These are phyloP conservation scores for Chymomyza caudatula DNA, from an alignment of 2,888 invertebrate genomes.

Conservation along the genomic window DNA sequence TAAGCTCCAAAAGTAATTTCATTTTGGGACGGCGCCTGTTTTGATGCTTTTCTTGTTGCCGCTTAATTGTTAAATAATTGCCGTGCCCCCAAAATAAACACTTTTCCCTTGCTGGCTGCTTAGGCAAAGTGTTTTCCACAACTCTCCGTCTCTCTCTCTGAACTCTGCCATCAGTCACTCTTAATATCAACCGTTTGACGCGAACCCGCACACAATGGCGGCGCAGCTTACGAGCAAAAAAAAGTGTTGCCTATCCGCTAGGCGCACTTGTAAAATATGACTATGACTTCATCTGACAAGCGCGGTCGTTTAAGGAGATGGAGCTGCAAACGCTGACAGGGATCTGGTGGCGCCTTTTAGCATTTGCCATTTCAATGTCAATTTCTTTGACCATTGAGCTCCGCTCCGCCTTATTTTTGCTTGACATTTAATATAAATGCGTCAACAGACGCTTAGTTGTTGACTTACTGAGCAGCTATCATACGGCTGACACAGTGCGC, in stretches of 20 bases:
- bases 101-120: not conserved
- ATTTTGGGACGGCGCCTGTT: constrained; percentile 17
- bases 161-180: not conserved
- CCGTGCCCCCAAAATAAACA: constrained; percentile 10
- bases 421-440: not conserved
- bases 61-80: constrained; percentile 65
- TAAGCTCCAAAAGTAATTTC: constrained; percentile 47
- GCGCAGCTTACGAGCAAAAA: not conserved
- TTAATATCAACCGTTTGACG: not conserved
- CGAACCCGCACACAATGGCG: not conserved
- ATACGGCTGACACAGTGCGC: constrained; percentile 21
- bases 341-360: not conserved
- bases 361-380: not conserved
- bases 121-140: not conserved
- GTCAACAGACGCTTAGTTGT: constrained; percentile 29
- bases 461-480: not conserved
- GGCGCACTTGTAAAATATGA: not conserved
- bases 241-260: no score
- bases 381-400: constrained; percentile 7
- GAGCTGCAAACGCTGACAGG: not conserved
- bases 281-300: constrained; percentile 33
- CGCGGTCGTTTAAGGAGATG: constrained; percentile 9
- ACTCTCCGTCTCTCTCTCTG: not conserved
- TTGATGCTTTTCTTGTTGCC: constrained; percentile 34
- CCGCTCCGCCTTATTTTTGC: not conserved